phyloP scores from a whole-genome alignment of 2,113 vertebrate species.

The Gopherus evgoodei region DNA sequence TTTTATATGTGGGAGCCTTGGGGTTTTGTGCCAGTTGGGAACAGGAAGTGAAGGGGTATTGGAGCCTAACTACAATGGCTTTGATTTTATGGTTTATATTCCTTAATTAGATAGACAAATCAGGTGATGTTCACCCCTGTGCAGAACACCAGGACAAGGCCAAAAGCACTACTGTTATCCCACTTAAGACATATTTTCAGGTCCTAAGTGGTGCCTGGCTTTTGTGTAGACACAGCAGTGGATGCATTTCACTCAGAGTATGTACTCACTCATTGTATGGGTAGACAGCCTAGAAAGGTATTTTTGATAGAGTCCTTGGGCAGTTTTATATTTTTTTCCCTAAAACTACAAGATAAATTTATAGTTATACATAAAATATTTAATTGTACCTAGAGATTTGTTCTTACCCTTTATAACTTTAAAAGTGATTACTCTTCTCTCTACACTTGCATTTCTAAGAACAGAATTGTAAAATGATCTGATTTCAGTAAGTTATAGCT shows the following conservation, averaged over 20 bases:
- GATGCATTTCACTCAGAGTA: background rate
- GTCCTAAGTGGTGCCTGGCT: background rate
- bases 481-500: background rate
- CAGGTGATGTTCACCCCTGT: background rate
- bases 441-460: background rate
- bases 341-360: background rate
- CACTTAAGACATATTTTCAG: background rate
- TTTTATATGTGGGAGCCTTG: too few relatives aligned
- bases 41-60: background rate
- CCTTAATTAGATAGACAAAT: background rate
- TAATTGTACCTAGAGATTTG: background rate
- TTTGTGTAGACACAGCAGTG: background rate
- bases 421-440: background rate
- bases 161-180: background rate
- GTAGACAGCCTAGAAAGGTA: background rate
- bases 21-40: too few relatives aligned
- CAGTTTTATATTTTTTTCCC: background rate
- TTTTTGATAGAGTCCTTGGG: background rate
- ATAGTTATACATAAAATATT: background rate
- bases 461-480: background rate
- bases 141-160: background rate
- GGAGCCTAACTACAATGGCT: background rate
- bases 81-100: background rate
- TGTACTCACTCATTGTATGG: background rate
- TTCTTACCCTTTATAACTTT: background rate